These are phyloP conservation scores for Adineta ricciae DNA, from an alignment of 2,888 invertebrate species.

Conservation along the genomic window DNA sequence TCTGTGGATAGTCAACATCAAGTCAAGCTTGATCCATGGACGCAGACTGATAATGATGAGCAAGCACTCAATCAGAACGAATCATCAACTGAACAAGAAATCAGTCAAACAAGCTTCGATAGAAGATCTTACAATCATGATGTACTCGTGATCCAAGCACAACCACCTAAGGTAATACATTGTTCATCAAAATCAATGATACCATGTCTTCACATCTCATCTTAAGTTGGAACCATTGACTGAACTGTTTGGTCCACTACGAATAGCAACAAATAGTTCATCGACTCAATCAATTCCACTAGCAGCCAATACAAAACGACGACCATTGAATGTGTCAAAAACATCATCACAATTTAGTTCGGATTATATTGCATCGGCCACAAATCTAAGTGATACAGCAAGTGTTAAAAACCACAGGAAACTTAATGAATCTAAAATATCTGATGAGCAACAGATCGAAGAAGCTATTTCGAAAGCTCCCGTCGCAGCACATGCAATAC, in stretches of 20 bases:
- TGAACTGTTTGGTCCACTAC: not conserved
- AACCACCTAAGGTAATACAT: not conserved
- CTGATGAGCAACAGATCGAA: conserved; percentile 5
- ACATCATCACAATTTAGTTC: not conserved
- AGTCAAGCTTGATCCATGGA: not conserved
- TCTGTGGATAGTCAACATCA: not conserved
- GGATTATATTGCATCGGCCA: not conserved
- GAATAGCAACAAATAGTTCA: too few relatives aligned
- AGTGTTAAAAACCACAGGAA: not conserved
- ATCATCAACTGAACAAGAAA: not conserved
- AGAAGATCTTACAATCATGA: not conserved
- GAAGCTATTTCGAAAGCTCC: not conserved
- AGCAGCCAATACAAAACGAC: not conserved
- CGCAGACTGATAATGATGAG: too few relatives aligned
- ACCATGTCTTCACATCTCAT: too few relatives aligned
- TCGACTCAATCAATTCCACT: not conserved
- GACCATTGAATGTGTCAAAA: not conserved
- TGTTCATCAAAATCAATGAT: too few relatives aligned
- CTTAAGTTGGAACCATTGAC: not conserved
- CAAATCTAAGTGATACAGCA: not conserved
- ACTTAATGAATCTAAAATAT: not conserved
- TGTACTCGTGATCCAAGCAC: not conserved
- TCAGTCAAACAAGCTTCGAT: not conserved
- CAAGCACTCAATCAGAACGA: not conserved
- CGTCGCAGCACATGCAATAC: not conserved